Percentiles rank a stretch among this genome's conserved stretches.
Evolutionary conservation across 2,888 invertebrate genomes (phyloP).

Genomic region (Atherix ibis): DNA sequence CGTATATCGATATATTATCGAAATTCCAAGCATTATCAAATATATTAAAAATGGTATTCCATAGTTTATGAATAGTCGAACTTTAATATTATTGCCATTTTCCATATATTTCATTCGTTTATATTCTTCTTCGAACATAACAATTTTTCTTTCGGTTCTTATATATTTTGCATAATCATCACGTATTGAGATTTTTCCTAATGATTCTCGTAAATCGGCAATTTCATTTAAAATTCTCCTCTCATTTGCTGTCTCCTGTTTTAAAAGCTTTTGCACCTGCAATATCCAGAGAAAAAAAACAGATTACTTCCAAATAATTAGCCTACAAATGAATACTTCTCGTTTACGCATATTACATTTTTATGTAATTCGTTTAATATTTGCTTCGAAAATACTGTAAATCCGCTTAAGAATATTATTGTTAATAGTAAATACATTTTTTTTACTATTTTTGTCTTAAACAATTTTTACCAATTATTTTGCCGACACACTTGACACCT

Average conservation of each 20-base stretch:
- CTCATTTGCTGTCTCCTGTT: constrained; percentile 8
- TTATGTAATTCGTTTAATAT: too few relatives aligned
- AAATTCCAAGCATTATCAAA: constrained; percentile 23
- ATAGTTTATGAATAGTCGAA: constrained; percentile 18
- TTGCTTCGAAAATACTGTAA: too few relatives aligned
- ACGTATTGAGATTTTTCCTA: constrained; percentile 10
- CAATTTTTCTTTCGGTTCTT: constrained; percentile 12
- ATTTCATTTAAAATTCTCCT: constrained; percentile 6
- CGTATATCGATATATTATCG: constrained; percentile 31
- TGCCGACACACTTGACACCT: too few relatives aligned
- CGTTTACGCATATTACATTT: too few relatives aligned
- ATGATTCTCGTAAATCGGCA: constrained; percentile 5
- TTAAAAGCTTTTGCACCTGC: constrained; percentile 9
- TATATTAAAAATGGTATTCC: constrained; percentile 27
- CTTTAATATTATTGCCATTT: constrained; percentile 3
- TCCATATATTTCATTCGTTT: constrained; percentile 1
- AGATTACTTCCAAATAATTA: too few relatives aligned
- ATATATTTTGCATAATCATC: constrained; percentile 11
- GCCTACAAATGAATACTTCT: too few relatives aligned
- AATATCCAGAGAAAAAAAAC: constrained; percentile 2
- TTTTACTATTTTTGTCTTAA: too few relatives aligned
- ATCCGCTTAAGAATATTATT: too few relatives aligned
- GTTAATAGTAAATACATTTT: too few relatives aligned
- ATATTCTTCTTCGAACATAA: constrained; percentile 7
- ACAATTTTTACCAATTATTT: too few relatives aligned